Base-by-base conservation (phyloP, 2,888 invertebrate species). In the Ptilodon capucinus region DNA sequence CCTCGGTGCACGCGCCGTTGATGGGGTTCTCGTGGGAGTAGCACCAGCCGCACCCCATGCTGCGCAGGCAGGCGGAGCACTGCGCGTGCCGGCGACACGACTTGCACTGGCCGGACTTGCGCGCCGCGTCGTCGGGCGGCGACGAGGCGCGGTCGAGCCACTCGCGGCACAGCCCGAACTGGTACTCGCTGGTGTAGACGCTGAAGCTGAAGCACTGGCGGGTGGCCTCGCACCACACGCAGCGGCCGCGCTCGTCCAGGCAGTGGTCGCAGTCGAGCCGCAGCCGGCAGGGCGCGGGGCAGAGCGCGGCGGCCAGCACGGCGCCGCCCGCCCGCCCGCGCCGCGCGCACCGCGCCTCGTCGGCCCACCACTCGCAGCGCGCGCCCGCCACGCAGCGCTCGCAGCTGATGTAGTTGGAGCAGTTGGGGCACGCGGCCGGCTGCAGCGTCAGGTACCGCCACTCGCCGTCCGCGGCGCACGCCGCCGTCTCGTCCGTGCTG, bases 171-270 rank as follows among this genome's bases (percentile, higher is more conserved):
- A 97, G 92, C 0, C 98, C 98, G 83, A 97, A 98, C 76, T 97
- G 97, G 84, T 97, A 98, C 74, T 97, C 96, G 61, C 97, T 97
- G 6, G 97, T 97, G 83, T 98, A 98, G 1, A 98, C 97, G n/a
- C 97, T 96, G 83, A 98, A 98, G 59, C 97, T 96, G 78, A 98
- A 97, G 81, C 98, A 98, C 73, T 97, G 96, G 53, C 95, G 93
- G 0, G 96, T 96, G 18, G 97, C 96, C 76, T 97, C 97, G 80
- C 98, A 98, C 98, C 98, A 98, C 0, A 98, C 98, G 82, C 98
- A 98, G 51, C 97, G 93, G 18, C 97, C 97, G 40, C 94, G 94
- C 70, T 96, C 95, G 67, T 96, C 96, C 42, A 98, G 91, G 75
- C 98, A 98, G 44, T 94, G 93, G 14, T 95, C 94, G 78, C 97